Evolutionary conservation across 2,888 invertebrate genomes (phyloP).

Genomic region (Stenotaenia linearis): DNA sequence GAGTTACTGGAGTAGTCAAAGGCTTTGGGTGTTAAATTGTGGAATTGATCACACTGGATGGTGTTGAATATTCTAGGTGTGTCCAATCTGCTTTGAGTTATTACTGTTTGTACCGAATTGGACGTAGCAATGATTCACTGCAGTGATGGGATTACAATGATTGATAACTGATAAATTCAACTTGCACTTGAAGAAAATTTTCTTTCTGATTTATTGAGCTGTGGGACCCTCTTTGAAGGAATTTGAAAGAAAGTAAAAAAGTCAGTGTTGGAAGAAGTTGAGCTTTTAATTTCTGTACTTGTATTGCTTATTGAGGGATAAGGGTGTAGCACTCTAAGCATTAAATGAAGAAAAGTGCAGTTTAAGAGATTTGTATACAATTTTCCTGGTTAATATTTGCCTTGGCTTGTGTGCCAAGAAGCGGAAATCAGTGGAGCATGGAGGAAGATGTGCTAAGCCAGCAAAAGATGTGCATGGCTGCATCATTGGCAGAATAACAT

Average conservation of each 20-base stretch:
- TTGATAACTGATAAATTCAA: neutral
- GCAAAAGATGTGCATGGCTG: constrained; percentile 19
- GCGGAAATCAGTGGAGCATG: neutral
- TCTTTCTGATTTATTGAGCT: too few relatives aligned
- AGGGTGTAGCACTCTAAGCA: neutral
- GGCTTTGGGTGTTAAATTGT: neutral
- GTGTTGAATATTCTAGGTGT: neutral
- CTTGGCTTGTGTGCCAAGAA: constrained; percentile 3
- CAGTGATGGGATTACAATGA: neutral
- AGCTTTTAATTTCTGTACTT: neutral
- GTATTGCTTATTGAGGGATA: neutral
- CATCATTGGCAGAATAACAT: constrained; percentile 15
- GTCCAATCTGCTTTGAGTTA: neutral
- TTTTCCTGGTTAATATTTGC: constrained; percentile 4
- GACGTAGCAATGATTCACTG: neutral
- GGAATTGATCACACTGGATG: neutral
- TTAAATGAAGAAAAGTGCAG: neutral
- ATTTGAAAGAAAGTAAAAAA: too few relatives aligned
- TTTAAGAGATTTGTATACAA: neutral
- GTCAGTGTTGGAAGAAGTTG: too few relatives aligned
- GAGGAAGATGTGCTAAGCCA: constrained; percentile 10
- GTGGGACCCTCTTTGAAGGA: too few relatives aligned
- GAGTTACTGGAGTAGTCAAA: too few relatives aligned
- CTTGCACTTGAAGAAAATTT: neutral
- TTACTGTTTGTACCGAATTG: neutral